These are phyloP conservation scores for Crocodylus rhombifer DNA, from an alignment of 2,797 vertebrate species.

Conservation along the genomic window DNA sequence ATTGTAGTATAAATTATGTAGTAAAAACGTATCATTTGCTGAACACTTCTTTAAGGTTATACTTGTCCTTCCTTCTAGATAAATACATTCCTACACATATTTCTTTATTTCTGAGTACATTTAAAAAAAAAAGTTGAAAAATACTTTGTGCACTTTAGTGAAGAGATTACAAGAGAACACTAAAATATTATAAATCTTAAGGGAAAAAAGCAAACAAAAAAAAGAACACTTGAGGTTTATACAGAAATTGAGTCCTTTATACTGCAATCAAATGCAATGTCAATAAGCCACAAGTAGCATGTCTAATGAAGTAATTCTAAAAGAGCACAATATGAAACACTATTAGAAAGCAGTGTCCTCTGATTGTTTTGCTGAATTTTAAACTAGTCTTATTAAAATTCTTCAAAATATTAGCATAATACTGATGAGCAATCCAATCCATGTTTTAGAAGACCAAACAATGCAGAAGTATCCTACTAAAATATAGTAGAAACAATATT, in stretches of 20 bases:
- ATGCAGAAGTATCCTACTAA: conserved; percentile 14
- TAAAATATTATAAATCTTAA: background rate
- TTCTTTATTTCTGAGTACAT: background rate
- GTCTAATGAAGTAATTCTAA: background rate
- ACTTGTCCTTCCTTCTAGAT: background rate
- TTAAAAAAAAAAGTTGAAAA: background rate
- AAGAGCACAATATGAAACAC: background rate
- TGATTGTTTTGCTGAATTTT: conserved; percentile 15
- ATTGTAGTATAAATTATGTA: background rate
- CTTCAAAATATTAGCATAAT: background rate
- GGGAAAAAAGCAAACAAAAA: background rate
- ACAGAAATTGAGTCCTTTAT: background rate
- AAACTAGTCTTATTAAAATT: background rate
- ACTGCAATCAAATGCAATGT: background rate
- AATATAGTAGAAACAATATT: conserved; percentile 50
- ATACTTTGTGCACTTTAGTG: background rate
- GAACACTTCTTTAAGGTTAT: background rate
- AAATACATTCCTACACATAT: background rate
- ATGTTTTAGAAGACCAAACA: conserved; percentile 17
- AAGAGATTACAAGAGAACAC: background rate
- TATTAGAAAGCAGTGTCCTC: background rate
- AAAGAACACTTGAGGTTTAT: background rate
- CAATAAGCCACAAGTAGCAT: background rate
- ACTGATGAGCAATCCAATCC: conserved; percentile 19
- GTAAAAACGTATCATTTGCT: background rate